A percentile compares a stretch with the other conserved stretches of the same genome.
phyloP scores from a whole-genome alignment of 2,888 invertebrate species.

The Sminthurinus aureus region DNA sequence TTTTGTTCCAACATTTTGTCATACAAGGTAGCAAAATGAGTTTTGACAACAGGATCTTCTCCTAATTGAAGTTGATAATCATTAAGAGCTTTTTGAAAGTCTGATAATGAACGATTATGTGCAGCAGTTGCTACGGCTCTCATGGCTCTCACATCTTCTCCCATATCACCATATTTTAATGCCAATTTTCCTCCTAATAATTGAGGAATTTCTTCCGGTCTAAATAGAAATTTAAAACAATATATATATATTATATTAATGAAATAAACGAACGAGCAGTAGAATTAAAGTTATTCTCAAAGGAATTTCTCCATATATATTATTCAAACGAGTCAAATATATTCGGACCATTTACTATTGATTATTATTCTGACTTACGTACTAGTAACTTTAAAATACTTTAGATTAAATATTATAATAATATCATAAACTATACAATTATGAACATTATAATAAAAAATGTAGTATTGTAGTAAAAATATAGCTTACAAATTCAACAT shows the following conservation, averaged over 20 bases:
- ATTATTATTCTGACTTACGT: no score
- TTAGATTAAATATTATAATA: no score
- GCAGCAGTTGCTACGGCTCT: slow-evolving; percentile 95
- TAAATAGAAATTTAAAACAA: slow-evolving; percentile 62
- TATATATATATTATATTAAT: background rate
- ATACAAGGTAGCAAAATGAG: slow-evolving; percentile 95
- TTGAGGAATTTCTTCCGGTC: slow-evolving; percentile 93
- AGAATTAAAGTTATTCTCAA: no score
- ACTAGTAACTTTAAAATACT: no score
- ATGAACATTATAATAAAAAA: no score
- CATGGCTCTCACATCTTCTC: slow-evolving; percentile 97
- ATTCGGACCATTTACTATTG: no score
- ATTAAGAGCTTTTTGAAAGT: slow-evolving; percentile 88
- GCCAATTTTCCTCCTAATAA: slow-evolving; percentile 97
- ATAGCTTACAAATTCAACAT: slow-evolving; percentile 81
- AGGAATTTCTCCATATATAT: no score
- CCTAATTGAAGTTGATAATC: slow-evolving; percentile 88
- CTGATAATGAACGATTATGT: slow-evolving; percentile 94
- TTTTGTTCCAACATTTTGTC: slow-evolving; percentile 99
- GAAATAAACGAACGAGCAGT: no score
- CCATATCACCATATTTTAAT: slow-evolving; percentile 83
- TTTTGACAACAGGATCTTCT: slow-evolving; percentile 91
- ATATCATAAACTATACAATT: no score
- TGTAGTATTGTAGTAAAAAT: background rate
- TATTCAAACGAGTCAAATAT: no score